Percentiles rank a stretch among this genome's conserved stretches.
Evolutionary conservation across 2,113 vertebrate genomes (phyloP).

Genomic region (Tragelaphus imberbis): DNA sequence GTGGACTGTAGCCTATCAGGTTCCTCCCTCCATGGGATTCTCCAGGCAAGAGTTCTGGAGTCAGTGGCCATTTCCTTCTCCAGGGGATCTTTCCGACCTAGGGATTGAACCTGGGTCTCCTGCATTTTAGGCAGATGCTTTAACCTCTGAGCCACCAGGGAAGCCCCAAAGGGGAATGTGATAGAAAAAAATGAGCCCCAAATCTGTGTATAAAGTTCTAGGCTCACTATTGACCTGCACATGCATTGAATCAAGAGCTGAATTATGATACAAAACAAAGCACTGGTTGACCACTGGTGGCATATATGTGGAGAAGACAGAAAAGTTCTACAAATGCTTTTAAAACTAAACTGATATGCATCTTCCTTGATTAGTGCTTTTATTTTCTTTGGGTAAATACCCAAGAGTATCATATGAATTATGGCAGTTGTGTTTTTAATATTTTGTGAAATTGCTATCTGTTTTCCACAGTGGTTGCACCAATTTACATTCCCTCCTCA

Average conservation of each 20-base stretch:
- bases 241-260: not conserved
- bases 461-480: not conserved
- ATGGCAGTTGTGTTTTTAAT: not conserved
- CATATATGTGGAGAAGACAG: not conserved
- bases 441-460: not conserved
- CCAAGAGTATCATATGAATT: not conserved
- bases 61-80: too few relatives aligned
- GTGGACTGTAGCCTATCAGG: too few relatives aligned
- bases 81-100: too few relatives aligned
- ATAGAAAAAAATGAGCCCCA: not conserved
- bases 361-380: not conserved
- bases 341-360: not conserved
- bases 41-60: too few relatives aligned
- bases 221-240: not conserved
- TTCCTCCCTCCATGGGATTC: too few relatives aligned
- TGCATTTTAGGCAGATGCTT: too few relatives aligned
- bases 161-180: not conserved
- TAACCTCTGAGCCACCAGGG: too few relatives aligned
- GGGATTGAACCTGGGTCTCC: too few relatives aligned
- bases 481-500: not conserved
- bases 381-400: not conserved
- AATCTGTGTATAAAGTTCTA: not conserved
- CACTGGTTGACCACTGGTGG: not conserved
- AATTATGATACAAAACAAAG: not conserved
- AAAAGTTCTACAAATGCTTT: not conserved